A percentile compares a stretch with the other conserved stretches of the same genome.
Evolutionary conservation across 2,888 invertebrate species (phyloP).

Genomic region (Pteria penguin): DNA sequence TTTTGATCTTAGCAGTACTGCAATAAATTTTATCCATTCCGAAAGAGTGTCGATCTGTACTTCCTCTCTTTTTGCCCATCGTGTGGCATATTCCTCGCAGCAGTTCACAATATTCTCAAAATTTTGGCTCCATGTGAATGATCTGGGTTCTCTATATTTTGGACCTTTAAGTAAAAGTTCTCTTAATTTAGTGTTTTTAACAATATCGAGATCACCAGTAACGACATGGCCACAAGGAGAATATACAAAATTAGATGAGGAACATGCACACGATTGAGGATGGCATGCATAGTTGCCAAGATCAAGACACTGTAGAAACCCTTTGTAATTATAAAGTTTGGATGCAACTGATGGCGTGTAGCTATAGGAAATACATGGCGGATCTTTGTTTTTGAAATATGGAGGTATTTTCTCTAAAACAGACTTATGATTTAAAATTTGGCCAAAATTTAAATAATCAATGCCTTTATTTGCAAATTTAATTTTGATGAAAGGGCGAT

Average conservation of each 20-base stretch:
- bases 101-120: not conserved
- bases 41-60: not conserved
- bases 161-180: not conserved
- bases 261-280: not conserved
- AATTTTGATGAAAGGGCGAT: not conserved
- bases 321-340: not conserved
- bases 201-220: not conserved
- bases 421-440: not conserved
- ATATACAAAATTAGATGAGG: not conserved
- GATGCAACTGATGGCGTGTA: not conserved
- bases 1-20: not conserved
- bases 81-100: not conserved
- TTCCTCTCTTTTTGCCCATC: not conserved
- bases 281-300: not conserved
- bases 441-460: not conserved
- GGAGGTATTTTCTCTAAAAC: not conserved
- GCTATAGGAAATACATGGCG: not conserved
- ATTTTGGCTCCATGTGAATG: not conserved
- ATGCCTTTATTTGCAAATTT: not conserved
- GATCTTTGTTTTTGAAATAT: not conserved
- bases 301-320: not conserved
- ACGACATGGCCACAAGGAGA: not conserved
- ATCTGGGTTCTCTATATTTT: not conserved
- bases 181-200: not conserved
- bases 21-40: not conserved